A percentile compares a stretch with the other conserved stretches of the same genome.
These are phyloP conservation scores for Ardeotis arabs DNA, from an alignment of 2,113 vertebrate genomes.

Conservation along the genomic window DNA sequence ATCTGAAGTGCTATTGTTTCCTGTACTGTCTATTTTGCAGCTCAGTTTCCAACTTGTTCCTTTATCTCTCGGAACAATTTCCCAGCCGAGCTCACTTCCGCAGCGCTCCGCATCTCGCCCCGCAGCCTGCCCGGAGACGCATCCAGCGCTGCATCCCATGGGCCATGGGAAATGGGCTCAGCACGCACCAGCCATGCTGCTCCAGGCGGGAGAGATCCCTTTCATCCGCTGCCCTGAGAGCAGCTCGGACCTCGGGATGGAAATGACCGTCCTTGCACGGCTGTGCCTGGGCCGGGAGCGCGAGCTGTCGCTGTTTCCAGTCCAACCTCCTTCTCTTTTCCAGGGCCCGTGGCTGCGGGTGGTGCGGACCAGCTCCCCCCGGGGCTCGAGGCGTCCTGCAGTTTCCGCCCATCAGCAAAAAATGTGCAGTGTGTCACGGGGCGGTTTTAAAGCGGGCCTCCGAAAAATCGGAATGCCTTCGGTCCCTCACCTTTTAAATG, in stretches of 20 bases:
- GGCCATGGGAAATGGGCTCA: neutral
- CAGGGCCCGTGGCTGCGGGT: neutral
- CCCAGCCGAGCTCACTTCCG: slow-evolving; percentile 62
- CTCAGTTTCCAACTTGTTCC: slow-evolving; percentile 29
- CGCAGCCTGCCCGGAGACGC: neutral
- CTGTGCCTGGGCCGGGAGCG: neutral
- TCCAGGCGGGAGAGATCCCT: neutral
- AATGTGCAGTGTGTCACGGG: neutral
- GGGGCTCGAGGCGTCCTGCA: neutral
- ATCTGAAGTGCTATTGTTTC: slow-evolving; percentile 70
- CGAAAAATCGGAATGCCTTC: neutral
- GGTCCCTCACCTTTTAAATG: neutral
- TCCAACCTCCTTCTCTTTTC: neutral
- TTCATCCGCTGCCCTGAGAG: neutral
- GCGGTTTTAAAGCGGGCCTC: neutral
- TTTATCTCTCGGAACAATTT: slow-evolving; percentile 67
- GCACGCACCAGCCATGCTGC: neutral
- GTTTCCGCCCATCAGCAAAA: neutral
- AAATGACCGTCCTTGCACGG: neutral
- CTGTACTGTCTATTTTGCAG: slow-evolving; percentile 59
- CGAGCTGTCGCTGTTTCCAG: neutral
- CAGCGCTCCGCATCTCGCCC: neutral
- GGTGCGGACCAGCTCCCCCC: neutral
- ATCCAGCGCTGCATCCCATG: neutral
- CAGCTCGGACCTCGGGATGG: neutral